These are phyloP conservation scores for Venustoraphidia nigricollis DNA, from an alignment of 2,888 invertebrate species.

Conservation along the genomic window DNA sequence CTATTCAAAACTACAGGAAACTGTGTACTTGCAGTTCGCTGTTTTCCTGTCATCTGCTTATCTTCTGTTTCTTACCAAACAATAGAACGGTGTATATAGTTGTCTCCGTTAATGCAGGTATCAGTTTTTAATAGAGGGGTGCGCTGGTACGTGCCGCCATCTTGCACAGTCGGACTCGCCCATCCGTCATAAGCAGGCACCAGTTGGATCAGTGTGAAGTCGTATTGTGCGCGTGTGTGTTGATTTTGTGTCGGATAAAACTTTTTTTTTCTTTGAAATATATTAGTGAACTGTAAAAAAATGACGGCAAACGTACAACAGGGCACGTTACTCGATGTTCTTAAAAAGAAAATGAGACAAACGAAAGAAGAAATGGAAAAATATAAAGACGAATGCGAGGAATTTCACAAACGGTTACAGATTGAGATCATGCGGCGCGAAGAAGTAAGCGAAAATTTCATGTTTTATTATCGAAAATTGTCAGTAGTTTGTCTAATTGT, in stretches of 20 bases:
- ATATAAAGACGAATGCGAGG: conserved; percentile 95
- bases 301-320: conserved; percentile 85
- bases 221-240: neutral
- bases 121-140: conserved; percentile 16
- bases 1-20: conserved; percentile 5
- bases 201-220: conserved; percentile 10
- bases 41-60: too few species aligned
- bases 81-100: too few species aligned
- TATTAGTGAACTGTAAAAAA: conserved; percentile 19
- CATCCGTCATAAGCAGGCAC: conserved; percentile 21
- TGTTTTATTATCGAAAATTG: conserved; percentile 23
- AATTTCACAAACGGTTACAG: conserved; percentile 87
- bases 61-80: too few species aligned
- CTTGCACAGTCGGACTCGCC: conserved; percentile 27
- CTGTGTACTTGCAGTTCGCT: neutral
- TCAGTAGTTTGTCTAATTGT: neutral
- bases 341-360: conserved; percentile 99
- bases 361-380: conserved; percentile 98
- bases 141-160: conserved; percentile 25
- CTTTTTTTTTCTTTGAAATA: neutral
- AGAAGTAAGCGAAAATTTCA: conserved; percentile 67
- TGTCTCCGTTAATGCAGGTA: conserved; percentile 15
- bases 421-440: conserved; percentile 91
- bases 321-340: conserved; percentile 87
- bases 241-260: neutral